Evolutionary conservation across 2,888 invertebrate genomes (phyloP).

Genomic region (Parnassius orleans): DNA sequence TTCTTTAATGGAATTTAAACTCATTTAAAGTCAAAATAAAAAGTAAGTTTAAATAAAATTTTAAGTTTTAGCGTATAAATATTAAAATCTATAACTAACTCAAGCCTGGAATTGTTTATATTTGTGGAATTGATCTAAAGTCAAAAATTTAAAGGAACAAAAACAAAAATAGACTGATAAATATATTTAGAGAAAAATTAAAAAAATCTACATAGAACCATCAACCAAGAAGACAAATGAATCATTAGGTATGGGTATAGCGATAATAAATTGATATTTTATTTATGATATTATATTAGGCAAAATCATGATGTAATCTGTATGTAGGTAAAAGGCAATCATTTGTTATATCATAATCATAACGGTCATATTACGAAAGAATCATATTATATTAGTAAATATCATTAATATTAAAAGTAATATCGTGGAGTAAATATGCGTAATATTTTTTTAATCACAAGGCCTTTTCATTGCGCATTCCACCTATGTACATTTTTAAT

Average conservation of each 20-base stretch:
- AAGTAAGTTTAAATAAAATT: too few relatives aligned
- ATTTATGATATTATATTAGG: slow-evolving; percentile 18
- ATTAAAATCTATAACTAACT: slow-evolving; percentile 16
- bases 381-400: too few relatives aligned
- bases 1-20: background rate
- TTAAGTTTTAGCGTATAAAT: too few relatives aligned
- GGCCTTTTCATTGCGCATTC: too few relatives aligned
- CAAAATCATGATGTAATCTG: slow-evolving; percentile 10
- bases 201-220: slow-evolving; percentile 16
- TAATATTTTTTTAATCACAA: too few relatives aligned
- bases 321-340: slow-evolving; percentile 7
- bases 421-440: background rate
- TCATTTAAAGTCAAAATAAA: background rate
- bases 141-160: slow-evolving; percentile 68
- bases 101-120: slow-evolving; percentile 64
- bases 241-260: slow-evolving; percentile 7
- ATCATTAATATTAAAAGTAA: background rate
- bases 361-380: too few relatives aligned
- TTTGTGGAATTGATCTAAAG: slow-evolving; percentile 68
- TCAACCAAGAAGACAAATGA: slow-evolving; percentile 19
- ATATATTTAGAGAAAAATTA: slow-evolving; percentile 28
- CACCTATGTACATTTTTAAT: too few relatives aligned
- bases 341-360: background rate
- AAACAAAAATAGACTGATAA: slow-evolving; percentile 50
- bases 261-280: slow-evolving; percentile 7